phyloP scores from a whole-genome alignment of 2,888 invertebrate species.

The Dicycla oo region DNA sequence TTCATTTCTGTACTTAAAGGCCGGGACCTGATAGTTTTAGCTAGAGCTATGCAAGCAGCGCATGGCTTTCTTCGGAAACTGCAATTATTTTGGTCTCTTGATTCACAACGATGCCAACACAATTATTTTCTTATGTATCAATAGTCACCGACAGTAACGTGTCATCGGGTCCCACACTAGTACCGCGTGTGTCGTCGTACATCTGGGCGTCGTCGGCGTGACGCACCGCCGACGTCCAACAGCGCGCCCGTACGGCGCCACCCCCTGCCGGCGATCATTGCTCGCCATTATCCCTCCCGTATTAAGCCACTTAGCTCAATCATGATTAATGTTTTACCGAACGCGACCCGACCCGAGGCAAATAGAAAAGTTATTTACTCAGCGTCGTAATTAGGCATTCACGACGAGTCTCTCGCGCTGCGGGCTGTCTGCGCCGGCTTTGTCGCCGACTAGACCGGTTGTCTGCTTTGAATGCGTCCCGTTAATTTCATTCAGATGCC shows the following conservation, averaged over 20 bases:
- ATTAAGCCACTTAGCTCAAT: conserved; percentile 91
- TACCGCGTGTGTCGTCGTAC: conserved; percentile 39
- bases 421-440: conserved; percentile 83
- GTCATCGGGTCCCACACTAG: conserved; percentile 19
- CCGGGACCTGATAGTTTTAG: conserved; percentile 64
- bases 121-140: not conserved
- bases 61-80: not conserved
- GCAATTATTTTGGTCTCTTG: not conserved
- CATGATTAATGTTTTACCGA: conserved; percentile 91
- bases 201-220: conserved; percentile 67
- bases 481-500: conserved; percentile 72
- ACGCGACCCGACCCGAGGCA: conserved; percentile 86
- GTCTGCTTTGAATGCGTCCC: conserved; percentile 78
- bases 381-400: conserved; percentile 89
- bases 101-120: not conserved
- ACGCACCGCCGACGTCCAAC: conserved; percentile 82
- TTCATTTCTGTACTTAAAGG: conserved; percentile 74
- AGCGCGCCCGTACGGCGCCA: conserved; percentile 85
- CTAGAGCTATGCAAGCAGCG: conserved; percentile 29
- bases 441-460: conserved; percentile 84
- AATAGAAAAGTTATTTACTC: conserved; percentile 90
- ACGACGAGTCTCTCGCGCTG: conserved; percentile 85
- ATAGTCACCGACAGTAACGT: conserved; percentile 4
- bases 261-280: conserved; percentile 89
- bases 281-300: conserved; percentile 89